Evolutionary conservation across 2,113 vertebrate genomes (phyloP), one percentile per base, ranked within the genome.

Genomic region (Thunnus maccoyii): DNA sequence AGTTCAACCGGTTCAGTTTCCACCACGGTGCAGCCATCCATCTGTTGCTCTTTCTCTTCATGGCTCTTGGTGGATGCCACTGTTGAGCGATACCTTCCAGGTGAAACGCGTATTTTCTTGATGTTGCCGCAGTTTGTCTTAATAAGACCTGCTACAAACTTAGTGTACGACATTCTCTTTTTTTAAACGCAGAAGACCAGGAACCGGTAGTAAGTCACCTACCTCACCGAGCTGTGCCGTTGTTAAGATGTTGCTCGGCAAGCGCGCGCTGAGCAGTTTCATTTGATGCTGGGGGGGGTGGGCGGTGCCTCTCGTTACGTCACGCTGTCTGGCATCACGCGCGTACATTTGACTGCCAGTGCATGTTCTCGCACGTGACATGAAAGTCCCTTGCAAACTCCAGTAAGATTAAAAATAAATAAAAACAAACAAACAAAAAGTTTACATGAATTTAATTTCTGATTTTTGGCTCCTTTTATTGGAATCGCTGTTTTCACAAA

Each of bases 111-210:
- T 1, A 90, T 47, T 7, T 85, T 76, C 25, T 78, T 67, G 2
- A 76, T 17, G 12, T 46, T 83, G 10, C 66, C 51, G 4, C 82
- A 17, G 30, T 85, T 89, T 1, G 74, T 47, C 47, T 85, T 60
- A 0, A 57, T 16, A 1, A 93, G 72, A 10, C 80, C 65, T 1
- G 89, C 27, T 0, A 76, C 32, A 1, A 89, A 80, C 79, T 86
- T 94, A 0, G 84, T 58, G 69, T 88, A 92, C 18, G 91, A 93
- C 95, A 95, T 95, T 6, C 0, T n/a, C 16, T 3, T 16, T 14
- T 46, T 36, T 50, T 76, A 22, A 48, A 14, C 16, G 2, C 3
- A 41, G 36, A 41, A 8, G 27, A 30, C 2, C 27, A 30, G 27
- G 36, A 8, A 41, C 36, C 7, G 36, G 36, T 41, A 9, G 7